Percentiles rank a stretch among this genome's conserved stretches.
phyloP scores from a whole-genome alignment of 2,797 vertebrate species.

The Lemur catta region DNA sequence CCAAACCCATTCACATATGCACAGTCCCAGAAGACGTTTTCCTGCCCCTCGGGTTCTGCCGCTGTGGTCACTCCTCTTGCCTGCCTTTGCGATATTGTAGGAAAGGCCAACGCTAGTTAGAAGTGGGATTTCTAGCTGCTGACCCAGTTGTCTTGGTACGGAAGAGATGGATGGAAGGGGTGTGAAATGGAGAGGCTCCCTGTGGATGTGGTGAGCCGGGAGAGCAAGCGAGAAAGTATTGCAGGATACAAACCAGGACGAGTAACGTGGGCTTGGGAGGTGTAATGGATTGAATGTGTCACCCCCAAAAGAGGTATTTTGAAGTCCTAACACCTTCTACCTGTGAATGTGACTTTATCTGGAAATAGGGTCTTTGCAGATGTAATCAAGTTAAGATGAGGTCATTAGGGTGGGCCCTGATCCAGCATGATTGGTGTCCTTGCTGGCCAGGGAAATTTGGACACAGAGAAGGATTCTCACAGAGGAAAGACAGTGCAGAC shows the following conservation, averaged over 20 bases:
- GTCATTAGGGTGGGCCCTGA: neutral
- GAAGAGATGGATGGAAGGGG: constrained; percentile 26
- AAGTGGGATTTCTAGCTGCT: neutral
- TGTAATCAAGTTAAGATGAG: neutral
- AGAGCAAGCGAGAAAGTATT: neutral
- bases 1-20: neutral
- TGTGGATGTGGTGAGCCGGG: constrained; percentile 10
- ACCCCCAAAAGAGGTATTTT: neutral
- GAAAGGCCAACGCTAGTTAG: neutral
- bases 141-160: neutral
- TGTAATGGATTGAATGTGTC: neutral
- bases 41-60: neutral
- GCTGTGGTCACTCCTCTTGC: neutral
- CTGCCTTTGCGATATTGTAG: neutral
- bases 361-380: neutral
- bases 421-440: neutral
- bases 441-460: neutral
- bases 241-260: neutral
- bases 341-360: neutral
- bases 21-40: neutral
- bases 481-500: neutral
- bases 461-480: neutral
- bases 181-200: neutral
- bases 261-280: neutral
- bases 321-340: neutral